Conservation (phyloP, 2,113 vertebrate genomes). For the Microcebus tavaratra region DNA sequence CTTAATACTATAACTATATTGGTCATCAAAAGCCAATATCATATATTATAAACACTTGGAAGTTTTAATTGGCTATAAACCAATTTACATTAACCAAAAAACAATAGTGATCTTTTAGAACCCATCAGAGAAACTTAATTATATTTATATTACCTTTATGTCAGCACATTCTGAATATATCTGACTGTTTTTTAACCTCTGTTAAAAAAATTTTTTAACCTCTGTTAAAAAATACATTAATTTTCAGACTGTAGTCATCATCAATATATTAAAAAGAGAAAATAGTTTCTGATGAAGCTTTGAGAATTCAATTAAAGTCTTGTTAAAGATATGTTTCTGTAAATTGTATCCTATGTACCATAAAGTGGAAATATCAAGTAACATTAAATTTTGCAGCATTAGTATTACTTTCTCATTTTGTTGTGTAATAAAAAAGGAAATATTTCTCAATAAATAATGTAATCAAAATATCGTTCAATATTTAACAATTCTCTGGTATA, state of each 20-base stretch:
- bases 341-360: not conserved
- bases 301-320: slow-evolving; percentile 1
- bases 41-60: not conserved
- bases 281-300: not conserved
- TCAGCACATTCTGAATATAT: slow-evolving; percentile 42
- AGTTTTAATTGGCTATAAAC: slow-evolving; percentile 42
- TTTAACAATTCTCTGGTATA: not conserved
- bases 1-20: not conserved
- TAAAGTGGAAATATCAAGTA: not conserved
- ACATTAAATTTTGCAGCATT: not conserved
- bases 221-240: slow-evolving; percentile 43
- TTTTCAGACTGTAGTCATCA: not conserved
- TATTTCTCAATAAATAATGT: not conserved
- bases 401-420: not conserved
- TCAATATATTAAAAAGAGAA: slow-evolving; percentile 7
- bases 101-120: slow-evolving; percentile 33
- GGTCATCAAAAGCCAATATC: not conserved
- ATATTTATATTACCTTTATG: slow-evolving; percentile 32
- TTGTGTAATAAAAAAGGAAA: not conserved
- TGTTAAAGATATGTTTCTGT: not conserved
- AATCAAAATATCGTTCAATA: not conserved
- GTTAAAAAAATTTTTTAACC: slow-evolving; percentile 24
- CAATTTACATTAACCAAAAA: not conserved
- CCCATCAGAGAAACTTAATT: not conserved
- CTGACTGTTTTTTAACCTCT: not conserved